A percentile compares a stretch with the other conserved stretches of the same genome.
These are phyloP conservation scores for Cyanoderma ruficeps DNA, from an alignment of 2,113 vertebrate genomes.

Conservation along the genomic window DNA sequence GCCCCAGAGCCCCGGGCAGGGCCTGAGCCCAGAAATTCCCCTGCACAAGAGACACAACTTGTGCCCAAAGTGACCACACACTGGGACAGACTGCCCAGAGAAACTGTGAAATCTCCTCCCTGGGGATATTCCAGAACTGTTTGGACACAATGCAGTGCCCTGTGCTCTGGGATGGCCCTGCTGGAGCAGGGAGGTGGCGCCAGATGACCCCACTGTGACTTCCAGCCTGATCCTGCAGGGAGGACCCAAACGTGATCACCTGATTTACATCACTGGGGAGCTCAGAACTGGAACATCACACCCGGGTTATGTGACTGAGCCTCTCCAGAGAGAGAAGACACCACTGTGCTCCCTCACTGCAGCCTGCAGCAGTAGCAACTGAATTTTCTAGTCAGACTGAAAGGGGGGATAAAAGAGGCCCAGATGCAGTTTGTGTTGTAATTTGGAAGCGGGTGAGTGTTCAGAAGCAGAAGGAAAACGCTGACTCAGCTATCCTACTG, in stretches of 20 bases:
- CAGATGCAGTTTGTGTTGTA: neutral
- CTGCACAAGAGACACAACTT: neutral
- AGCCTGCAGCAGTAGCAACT: neutral
- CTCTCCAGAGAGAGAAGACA: neutral
- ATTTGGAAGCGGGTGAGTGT: neutral
- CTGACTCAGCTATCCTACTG: neutral
- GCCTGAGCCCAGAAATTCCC: neutral
- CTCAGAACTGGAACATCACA: neutral
- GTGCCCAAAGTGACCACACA: neutral
- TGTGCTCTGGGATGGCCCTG: neutral
- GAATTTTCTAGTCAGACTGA: neutral
- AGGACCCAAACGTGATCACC: neutral
- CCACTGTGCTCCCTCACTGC: neutral
- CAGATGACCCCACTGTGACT: neutral
- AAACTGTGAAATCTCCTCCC: neutral
- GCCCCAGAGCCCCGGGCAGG: neutral
- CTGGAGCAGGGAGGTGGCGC: neutral
- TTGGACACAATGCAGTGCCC: neutral
- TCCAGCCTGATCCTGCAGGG: neutral
- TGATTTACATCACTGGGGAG: neutral
- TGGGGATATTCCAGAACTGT: fast-evolving
- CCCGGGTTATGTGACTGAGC: neutral
- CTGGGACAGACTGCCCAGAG: neutral
- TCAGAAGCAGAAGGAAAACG: neutral
- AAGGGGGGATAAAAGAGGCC: neutral